These are phyloP conservation scores for Micrasema minimum DNA, from an alignment of 1,140 invertebrate genomes.

Conservation along the genomic window DNA sequence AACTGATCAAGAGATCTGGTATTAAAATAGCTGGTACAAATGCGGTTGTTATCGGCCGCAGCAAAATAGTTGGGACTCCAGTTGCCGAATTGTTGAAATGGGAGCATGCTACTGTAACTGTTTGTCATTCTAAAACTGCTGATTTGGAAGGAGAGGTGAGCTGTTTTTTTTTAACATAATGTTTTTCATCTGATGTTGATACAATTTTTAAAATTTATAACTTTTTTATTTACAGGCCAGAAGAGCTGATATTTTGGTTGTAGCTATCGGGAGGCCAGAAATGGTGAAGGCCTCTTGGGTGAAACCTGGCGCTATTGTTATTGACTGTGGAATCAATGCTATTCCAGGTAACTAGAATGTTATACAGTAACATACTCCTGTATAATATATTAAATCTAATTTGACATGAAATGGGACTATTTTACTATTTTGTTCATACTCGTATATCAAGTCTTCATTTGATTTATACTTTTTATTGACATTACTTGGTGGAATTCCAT, in stretches of 20 bases:
- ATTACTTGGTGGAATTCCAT: too few relatives aligned
- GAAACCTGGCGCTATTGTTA: conserved; percentile 98
- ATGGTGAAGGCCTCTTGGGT: conserved; percentile 97
- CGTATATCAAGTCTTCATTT: too few relatives aligned
- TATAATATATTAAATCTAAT: too few relatives aligned
- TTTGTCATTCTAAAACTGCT: conserved; percentile 95
- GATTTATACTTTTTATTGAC: too few relatives aligned
- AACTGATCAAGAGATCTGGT: conserved; percentile 88
- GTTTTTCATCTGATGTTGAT: too few relatives aligned
- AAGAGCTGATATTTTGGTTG: conserved; percentile 95
- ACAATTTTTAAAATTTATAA: too few relatives aligned
- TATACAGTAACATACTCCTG: too few relatives aligned
- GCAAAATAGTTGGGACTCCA: conserved; percentile 98
- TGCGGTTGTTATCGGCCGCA: conserved; percentile 95
- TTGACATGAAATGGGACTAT: too few relatives aligned
- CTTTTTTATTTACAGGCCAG: conserved; percentile 62
- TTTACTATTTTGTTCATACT: too few relatives aligned
- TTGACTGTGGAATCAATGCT: conserved; percentile 98
- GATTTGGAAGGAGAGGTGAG: conserved; percentile 82
- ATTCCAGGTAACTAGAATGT: conserved; percentile 77
- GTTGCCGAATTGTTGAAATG: conserved; percentile 94
- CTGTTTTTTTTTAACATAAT: neutral
- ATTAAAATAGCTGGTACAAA: conserved; percentile 83
- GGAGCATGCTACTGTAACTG: conserved; percentile 95
- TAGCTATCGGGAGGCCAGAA: conserved; percentile 91